These are phyloP conservation scores for Rynchops niger DNA, from an alignment of 2,113 vertebrate genomes.

Conservation along the genomic window DNA sequence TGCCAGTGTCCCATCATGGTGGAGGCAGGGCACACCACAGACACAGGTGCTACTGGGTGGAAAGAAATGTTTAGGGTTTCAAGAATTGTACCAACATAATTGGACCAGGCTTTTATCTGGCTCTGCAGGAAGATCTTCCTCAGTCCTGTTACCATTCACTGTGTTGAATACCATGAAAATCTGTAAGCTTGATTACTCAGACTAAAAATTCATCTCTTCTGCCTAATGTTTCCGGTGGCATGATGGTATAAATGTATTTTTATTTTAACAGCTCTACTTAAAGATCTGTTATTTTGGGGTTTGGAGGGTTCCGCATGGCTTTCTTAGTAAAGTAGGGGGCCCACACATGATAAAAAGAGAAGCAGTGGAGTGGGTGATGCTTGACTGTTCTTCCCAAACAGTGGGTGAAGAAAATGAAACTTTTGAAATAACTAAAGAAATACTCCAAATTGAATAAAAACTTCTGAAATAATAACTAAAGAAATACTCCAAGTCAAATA, in stretches of 20 bases:
- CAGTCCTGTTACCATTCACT: not conserved
- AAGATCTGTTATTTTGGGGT: not conserved
- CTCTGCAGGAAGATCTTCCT: not conserved
- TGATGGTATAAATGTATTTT: not conserved
- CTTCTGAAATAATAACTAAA: not conserved
- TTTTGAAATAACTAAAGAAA: not conserved
- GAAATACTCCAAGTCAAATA: not conserved
- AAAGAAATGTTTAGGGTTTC: not conserved
- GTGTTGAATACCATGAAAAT: not conserved
- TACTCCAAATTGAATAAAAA: not conserved
- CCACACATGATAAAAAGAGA: not conserved
- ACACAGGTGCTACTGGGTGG: not conserved
- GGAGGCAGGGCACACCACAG: not conserved
- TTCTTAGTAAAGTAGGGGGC: not conserved
- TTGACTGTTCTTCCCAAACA: not conserved
- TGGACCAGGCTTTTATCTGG: not conserved
- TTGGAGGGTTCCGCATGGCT: not conserved
- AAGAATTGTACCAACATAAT: not conserved
- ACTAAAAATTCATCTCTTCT: not conserved
- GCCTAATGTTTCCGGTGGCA: not conserved
- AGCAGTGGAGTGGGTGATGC: not conserved
- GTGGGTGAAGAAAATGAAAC: not conserved
- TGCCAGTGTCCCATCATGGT: accelerated
- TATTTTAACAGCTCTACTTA: not conserved
- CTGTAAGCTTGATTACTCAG: accelerated